Conservation (phyloP, 2,888 invertebrate species). For the Harmothoe impar region DNA sequence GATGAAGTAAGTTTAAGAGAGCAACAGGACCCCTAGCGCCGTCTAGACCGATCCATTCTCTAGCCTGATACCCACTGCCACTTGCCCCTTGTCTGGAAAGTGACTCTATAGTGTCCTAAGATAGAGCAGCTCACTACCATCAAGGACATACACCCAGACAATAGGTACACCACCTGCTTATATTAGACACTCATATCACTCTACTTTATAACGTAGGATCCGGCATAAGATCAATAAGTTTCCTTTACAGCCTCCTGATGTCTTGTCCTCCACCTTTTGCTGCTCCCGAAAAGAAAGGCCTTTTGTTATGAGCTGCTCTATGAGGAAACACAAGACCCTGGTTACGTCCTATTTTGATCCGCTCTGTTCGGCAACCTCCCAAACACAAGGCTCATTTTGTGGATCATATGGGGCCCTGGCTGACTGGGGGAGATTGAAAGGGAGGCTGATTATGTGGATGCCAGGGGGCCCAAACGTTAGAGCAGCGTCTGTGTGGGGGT, state of each 20-base stretch:
- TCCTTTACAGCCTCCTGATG: background rate
- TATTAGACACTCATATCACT: too few relatives aligned
- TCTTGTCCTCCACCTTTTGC: too few relatives aligned
- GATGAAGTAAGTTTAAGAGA: too few relatives aligned
- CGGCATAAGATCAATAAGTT: background rate
- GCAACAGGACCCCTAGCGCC: too few relatives aligned
- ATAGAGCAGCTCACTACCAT: too few relatives aligned
- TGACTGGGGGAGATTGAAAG: background rate
- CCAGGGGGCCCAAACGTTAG: background rate
- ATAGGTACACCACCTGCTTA: too few relatives aligned
- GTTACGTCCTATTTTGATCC: conserved; percentile 2
- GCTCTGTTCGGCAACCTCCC: background rate
- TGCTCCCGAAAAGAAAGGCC: too few relatives aligned
- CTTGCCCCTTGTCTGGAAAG: too few relatives aligned
- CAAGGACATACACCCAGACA: too few relatives aligned
- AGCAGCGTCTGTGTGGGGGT: background rate
- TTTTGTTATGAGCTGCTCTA: background rate
- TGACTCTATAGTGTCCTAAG: too few relatives aligned
- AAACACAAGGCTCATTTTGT: background rate
- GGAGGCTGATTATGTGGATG: conserved; percentile 3
- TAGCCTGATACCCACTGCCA: too few relatives aligned
- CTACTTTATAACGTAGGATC: background rate
- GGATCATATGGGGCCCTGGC: background rate
- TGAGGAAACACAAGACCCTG: background rate
- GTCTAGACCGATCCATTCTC: too few relatives aligned